Conservation (phyloP, 2,888 invertebrate species). For the Trissolcus brochymenae region DNA sequence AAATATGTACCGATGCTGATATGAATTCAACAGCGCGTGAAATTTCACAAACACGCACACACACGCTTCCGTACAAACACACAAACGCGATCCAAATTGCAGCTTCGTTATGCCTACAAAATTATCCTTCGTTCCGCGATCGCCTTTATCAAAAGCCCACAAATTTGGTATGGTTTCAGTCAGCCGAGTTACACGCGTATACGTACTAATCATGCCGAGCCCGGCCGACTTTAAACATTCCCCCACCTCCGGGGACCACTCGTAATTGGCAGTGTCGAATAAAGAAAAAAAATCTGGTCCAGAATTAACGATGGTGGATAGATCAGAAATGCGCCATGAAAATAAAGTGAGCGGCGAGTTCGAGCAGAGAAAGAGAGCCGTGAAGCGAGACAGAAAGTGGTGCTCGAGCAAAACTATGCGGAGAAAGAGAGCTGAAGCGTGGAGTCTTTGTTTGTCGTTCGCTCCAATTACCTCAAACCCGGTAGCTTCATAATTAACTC, state of each 20-base stretch:
- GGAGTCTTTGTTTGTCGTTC: slow-evolving; percentile 76
- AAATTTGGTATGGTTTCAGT: slow-evolving; percentile 50
- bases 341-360: slow-evolving; percentile 65
- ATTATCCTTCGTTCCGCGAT: slow-evolving; percentile 49
- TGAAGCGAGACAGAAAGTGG: slow-evolving; percentile 20
- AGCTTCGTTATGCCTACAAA: slow-evolving; percentile 53
- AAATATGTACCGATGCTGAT: slow-evolving; percentile 51
- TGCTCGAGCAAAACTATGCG: slow-evolving; percentile 51
- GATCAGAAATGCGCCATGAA: slow-evolving; percentile 71
- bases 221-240: slow-evolving; percentile 39
- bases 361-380: slow-evolving; percentile 21
- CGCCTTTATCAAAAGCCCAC: slow-evolving; percentile 53
- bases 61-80: slow-evolving; percentile 11
- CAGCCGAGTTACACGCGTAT: slow-evolving; percentile 50
- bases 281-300: slow-evolving; percentile 66
- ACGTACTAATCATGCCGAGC: slow-evolving; percentile 48
- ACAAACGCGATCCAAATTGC: slow-evolving; percentile 33
- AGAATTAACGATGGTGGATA: slow-evolving; percentile 68
- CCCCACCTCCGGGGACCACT: slow-evolving; percentile 43
- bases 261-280: slow-evolving; percentile 72
- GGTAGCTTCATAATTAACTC: slow-evolving; percentile 76
- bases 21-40: slow-evolving; percentile 45
- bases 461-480: slow-evolving; percentile 75
- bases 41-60: slow-evolving; percentile 40
- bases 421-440: slow-evolving; percentile 58